Evolutionary conservation across 2,113 vertebrate species (phyloP), one percentile per base, ranked within the genome.

Genomic region (Polyodon spathula): DNA sequence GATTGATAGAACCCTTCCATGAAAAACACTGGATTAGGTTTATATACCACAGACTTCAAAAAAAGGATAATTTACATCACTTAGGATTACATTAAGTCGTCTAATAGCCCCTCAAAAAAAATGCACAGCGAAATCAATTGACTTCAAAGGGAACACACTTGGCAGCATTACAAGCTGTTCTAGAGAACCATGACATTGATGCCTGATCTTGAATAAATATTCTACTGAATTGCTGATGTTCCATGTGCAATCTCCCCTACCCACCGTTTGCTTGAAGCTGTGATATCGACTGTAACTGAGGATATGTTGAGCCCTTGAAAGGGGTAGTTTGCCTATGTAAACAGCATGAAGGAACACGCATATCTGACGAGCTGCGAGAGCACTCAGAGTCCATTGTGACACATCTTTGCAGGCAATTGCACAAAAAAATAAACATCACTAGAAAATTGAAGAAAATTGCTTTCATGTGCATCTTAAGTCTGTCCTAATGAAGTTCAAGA

Each of bases 331-430:
- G 5, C 6, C 4, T 12, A 50, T 6, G 12, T n/a, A 6, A 5
- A n/a, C 8, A 50, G 8, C 48, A 50, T 3, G 48, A 50, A 14
- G 64, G 59, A 61, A 56, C 55, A 56, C 55, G 52, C 16, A 46
- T 52, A 40, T 63, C 64, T 76, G 66, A 68, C 59, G 57, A 55
- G 66, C 62, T 73, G 63, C 68, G 66, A 66, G 67, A 62, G 73
- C 67, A 55, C 44, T 68, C 57, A 39, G 27, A 53, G 58, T 57
- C 56, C 48, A 50, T n/a, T 46, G 69, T 66, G 71, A 69, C 69
- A 71, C 73, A 68, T 68, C 71, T 84, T 77, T 76, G 84, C 81
- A 81, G 81, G 63, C 73, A 69, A 60, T 80, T 74, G 78, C 12
- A 55, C 56, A 66, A 15, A 54, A 6, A 37, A 71, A 72, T 78